Evolutionary conservation across 2,888 invertebrate species (phyloP).

Genomic region (Caradrina clavipalpis): DNA sequence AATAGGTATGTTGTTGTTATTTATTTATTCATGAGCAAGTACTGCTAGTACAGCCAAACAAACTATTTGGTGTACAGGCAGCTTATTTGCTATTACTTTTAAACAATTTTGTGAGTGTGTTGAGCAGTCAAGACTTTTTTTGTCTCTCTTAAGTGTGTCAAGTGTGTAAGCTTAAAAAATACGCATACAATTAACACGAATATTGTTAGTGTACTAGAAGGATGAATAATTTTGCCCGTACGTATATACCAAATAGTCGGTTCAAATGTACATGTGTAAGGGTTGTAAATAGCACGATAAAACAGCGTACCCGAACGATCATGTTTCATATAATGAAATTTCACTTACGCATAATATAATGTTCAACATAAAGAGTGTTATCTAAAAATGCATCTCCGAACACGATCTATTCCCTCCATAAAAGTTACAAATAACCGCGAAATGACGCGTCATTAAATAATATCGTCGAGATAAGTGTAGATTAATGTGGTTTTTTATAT

Average conservation of each 20-base stretch:
- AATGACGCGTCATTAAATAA: conserved; percentile 90
- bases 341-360: conserved; percentile 77
- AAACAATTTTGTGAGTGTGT: no score
- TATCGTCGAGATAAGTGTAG: conserved; percentile 88
- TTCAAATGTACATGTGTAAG: conserved; percentile 25
- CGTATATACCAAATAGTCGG: no score
- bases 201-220: no score
- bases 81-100: no score
- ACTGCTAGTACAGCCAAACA: no score
- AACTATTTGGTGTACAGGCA: no score
- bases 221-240: no score
- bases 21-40: conserved; percentile 22
- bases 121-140: no score
- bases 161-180: no score
- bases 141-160: no score
- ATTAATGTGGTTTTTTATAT: conserved; percentile 89
- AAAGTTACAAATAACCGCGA: conserved; percentile 89
- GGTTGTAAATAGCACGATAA: conserved; percentile 38
- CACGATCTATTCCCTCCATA: conserved; percentile 80
- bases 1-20: conserved; percentile 17
- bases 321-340: conserved; percentile 65
- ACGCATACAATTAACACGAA: no score
- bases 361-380: conserved; percentile 77
- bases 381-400: conserved; percentile 82
- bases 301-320: conserved; percentile 43